phyloP scores from a whole-genome alignment of 2,888 invertebrate species.

The Aplocera efformata region DNA sequence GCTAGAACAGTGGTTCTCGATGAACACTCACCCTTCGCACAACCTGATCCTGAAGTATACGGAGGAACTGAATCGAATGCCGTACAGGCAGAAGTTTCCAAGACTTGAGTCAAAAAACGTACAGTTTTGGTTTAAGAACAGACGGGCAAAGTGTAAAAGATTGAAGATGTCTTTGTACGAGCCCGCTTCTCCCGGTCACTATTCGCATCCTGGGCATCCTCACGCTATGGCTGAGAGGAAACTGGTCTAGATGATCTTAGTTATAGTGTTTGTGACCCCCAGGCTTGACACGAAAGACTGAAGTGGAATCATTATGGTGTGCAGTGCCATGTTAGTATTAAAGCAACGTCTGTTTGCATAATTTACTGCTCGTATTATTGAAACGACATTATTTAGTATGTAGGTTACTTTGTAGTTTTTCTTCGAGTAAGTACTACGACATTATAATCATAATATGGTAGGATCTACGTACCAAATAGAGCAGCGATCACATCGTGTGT shows the following conservation, averaged over 20 bases:
- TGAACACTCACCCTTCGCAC: constrained; percentile 99
- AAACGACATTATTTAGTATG: constrained; percentile 42
- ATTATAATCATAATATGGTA: constrained; percentile 24
- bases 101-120: constrained; percentile 99
- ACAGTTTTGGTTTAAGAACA: constrained; percentile 99
- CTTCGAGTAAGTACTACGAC: constrained; percentile 33
- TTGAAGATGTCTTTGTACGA: constrained; percentile 95
- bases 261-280: constrained; percentile 37
- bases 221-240: constrained; percentile 78
- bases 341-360: constrained; percentile 37
- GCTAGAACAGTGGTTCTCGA: constrained; percentile 96
- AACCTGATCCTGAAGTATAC: constrained; percentile 98
- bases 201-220: constrained; percentile 76
- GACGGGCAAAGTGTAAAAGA: constrained; percentile 98
- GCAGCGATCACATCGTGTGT: constrained; percentile 50
- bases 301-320: constrained; percentile 69
- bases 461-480: constrained; percentile 33
- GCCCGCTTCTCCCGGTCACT: constrained; percentile 83
- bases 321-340: constrained; percentile 78
- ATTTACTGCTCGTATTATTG: constrained; percentile 54
- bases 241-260: constrained; percentile 51
- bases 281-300: constrained; percentile 67
- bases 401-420: constrained; percentile 45
- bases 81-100: constrained; percentile 98
- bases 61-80: constrained; percentile 97